phyloP scores from a whole-genome alignment of 2,888 invertebrate species.

The Aphrophora alni region DNA sequence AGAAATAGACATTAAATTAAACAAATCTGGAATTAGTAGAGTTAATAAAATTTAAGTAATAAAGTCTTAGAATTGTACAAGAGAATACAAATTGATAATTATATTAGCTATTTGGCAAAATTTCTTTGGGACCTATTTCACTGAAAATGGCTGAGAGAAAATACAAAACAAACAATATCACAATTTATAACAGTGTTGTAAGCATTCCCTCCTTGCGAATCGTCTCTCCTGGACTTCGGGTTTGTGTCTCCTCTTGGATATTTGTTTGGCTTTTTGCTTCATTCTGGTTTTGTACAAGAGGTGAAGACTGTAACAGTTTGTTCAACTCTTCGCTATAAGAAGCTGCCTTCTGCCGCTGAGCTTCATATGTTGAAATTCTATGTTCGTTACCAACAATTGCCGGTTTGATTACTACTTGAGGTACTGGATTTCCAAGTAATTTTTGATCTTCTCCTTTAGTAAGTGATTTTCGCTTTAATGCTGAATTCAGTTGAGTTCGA shows the following conservation, averaged over 20 bases:
- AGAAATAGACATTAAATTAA: too few species aligned
- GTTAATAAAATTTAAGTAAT: too few species aligned
- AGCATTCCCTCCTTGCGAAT: conserved; percentile 41
- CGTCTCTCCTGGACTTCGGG: conserved; percentile 41
- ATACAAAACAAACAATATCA: background rate
- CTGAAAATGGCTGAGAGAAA: too few species aligned
- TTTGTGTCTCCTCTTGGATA: conserved; percentile 15
- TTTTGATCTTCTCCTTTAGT: conserved; percentile 35
- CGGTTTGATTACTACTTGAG: background rate
- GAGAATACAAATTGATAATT: background rate
- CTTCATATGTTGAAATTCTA: conserved; percentile 28
- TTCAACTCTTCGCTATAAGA: conserved; percentile 34
- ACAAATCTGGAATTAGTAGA: too few species aligned
- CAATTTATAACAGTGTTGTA: conserved; percentile 39
- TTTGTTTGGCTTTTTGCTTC: conserved; percentile 38
- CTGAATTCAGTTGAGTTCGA: conserved; percentile 28
- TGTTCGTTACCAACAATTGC: conserved; percentile 16
- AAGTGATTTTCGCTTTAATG: conserved; percentile 23
- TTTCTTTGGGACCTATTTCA: background rate
- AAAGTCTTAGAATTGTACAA: too few species aligned
- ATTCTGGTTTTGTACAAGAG: conserved; percentile 22
- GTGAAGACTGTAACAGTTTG: conserved; percentile 22
- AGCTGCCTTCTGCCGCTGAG: conserved; percentile 31
- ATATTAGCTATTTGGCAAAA: background rate
- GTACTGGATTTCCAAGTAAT: conserved; percentile 18